phyloP scores from a whole-genome alignment of 1,140 invertebrate species.

The Sycophila sp. region DNA sequence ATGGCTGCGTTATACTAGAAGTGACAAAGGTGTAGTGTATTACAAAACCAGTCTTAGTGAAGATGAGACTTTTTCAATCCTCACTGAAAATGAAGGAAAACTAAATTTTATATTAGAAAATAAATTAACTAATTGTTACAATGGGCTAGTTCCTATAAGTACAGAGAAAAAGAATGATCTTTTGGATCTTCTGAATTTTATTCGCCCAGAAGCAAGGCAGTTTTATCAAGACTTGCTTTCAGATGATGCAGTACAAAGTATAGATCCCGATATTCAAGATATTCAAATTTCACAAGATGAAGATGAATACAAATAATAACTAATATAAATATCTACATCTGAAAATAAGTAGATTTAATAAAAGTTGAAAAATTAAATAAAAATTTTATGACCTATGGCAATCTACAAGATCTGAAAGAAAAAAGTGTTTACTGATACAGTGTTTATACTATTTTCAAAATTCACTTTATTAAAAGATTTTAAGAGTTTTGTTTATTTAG shows the following conservation, averaged over 20 bases:
- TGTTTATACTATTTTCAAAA: neutral
- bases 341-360: no score
- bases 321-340: no score
- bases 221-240: no score
- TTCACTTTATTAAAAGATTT: neutral
- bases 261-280: no score
- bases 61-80: conserved; percentile 20
- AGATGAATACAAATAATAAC: no score
- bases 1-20: conserved; percentile 31
- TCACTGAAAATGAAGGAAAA: neutral
- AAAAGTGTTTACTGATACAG: neutral
- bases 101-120: neutral
- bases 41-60: conserved; percentile 28
- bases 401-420: no score
- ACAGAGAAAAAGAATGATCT: neutral
- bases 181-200: neutral
- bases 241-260: no score
- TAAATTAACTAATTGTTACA: neutral
- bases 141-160: neutral
- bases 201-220: neutral
- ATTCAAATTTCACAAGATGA: no score
- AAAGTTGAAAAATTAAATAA: no score
- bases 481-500: neutral
- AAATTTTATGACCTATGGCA: no score
- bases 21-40: conserved; percentile 27